Evolutionary conservation across 2,797 vertebrate genomes (phyloP), one percentile per base, ranked within the genome.

Genomic region (Antennarius maculatus): DNA sequence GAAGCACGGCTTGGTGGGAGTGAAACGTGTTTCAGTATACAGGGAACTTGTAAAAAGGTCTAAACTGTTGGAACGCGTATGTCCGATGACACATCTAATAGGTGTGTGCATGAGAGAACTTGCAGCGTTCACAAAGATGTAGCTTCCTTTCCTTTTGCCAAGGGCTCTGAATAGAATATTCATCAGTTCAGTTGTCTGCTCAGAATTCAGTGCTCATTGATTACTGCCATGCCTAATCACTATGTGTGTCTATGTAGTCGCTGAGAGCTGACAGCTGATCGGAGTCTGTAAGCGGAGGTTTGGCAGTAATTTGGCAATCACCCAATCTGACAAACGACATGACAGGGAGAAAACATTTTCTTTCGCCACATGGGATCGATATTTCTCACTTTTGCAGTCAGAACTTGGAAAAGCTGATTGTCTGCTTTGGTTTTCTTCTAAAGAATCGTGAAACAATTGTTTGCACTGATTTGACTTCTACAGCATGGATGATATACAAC

Each of bases 201-300:
- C 74, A 43, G 48, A n/a, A 80, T 81, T 76, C 76, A 78, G 50
- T 11, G 0, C 47, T 61, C 74, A 85, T 80, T 79, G 81, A 87
- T 87, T 66, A 81, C 48, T 34, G 43, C 62, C 58, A 57, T 14
- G 46, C 50, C 54, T 77, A 76, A 80, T 85, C 76, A 53, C 63
- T 68, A 48, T 46, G 55, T 43, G 39, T 41, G 65, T 60, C 31
- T 71, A 34, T 41, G 71, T 45, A 60, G 64, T 58, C 55, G 56
- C 17, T 18, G 54, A 23, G 55, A 53, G 65, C 62, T 55, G 74
- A 76, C 60, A 12, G 54, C n/a, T 61, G 57, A 74, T 29, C 27
- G 45, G 37, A 42, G 61, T 55, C 48, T 65, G n/a, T 47, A 29
- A 64, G 57, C 53, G 45, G 29, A 13, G n/a, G 23, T 62, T 63